These are phyloP conservation scores for Tenthredo notha DNA, from an alignment of 2,888 invertebrate genomes.

Conservation along the genomic window DNA sequence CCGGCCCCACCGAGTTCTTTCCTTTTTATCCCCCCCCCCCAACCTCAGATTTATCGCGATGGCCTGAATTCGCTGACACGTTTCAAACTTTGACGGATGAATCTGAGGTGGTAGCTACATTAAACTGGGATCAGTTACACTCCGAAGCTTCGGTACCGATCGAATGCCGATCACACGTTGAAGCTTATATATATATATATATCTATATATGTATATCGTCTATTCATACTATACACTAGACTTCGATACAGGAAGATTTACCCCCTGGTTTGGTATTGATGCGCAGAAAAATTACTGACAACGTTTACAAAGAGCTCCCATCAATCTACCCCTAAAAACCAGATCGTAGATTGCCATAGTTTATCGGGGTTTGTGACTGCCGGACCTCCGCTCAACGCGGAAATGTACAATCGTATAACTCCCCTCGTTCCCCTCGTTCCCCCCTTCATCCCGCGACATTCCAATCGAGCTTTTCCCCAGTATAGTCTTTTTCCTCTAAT, in stretches of 20 bases:
- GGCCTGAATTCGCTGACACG: conserved; percentile 52
- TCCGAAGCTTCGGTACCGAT: conserved; percentile 42
- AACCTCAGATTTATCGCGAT: conserved; percentile 44
- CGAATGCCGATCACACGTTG: conserved; percentile 38
- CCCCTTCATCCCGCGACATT: background rate
- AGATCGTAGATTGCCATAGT: conserved; percentile 44
- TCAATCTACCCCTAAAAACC: conserved; percentile 44
- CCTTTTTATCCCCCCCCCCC: background rate
- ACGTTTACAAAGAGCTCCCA: conserved; percentile 47
- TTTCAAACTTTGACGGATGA: conserved; percentile 52
- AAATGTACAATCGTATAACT: conserved; percentile 33
- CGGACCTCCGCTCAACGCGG: conserved; percentile 2
- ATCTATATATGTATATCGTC: background rate
- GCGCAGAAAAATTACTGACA: conserved; percentile 50
- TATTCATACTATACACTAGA: background rate
- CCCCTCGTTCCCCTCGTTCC: background rate
- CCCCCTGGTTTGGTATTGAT: conserved; percentile 28
- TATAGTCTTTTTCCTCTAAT: conserved; percentile 36
- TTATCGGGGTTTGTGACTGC: conserved; percentile 35
- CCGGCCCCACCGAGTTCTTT: background rate
- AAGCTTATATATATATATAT: background rate
- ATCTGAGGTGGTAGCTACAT: conserved; percentile 51
- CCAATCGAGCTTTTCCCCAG: conserved; percentile 43
- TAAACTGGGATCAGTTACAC: conserved; percentile 50
- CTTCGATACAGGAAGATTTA: conserved; percentile 22